These are phyloP conservation scores for Leuciscus idus DNA, from an alignment of 2,113 vertebrate species.

Conservation along the genomic window DNA sequence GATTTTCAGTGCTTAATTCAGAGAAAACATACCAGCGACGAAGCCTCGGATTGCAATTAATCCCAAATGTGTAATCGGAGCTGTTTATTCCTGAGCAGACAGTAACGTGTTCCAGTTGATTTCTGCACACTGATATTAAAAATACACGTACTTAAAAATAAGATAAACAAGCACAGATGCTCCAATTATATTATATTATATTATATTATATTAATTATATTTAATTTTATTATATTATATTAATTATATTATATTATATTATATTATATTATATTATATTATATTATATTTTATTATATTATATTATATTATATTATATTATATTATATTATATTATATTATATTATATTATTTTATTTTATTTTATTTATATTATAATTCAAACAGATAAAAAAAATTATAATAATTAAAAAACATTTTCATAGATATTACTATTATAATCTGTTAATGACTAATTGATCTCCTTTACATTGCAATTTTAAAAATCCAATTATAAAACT, in stretches of 20 bases:
- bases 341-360: no score
- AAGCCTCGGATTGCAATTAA: slow-evolving; percentile 56
- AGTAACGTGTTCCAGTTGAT: not conserved
- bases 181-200: not conserved
- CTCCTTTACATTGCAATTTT: not conserved
- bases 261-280: not conserved
- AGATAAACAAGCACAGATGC: not conserved
- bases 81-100: slow-evolving; percentile 35
- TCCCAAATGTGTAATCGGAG: slow-evolving; percentile 63
- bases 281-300: not conserved
- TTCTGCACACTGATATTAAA: not conserved
- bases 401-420: not conserved
- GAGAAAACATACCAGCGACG: not conserved
- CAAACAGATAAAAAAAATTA: not conserved
- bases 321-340: not conserved
- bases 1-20: slow-evolving; percentile 70
- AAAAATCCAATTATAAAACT: not conserved
- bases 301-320: not conserved
- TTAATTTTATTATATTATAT: not conserved
- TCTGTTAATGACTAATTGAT: not conserved
- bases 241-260: not conserved
- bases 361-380: not conserved
- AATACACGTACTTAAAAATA: not conserved
- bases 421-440: not conserved
- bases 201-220: not conserved